phyloP scores from a whole-genome alignment of 2,797 vertebrate genomes.

The Acrossocheilus fasciatus region DNA sequence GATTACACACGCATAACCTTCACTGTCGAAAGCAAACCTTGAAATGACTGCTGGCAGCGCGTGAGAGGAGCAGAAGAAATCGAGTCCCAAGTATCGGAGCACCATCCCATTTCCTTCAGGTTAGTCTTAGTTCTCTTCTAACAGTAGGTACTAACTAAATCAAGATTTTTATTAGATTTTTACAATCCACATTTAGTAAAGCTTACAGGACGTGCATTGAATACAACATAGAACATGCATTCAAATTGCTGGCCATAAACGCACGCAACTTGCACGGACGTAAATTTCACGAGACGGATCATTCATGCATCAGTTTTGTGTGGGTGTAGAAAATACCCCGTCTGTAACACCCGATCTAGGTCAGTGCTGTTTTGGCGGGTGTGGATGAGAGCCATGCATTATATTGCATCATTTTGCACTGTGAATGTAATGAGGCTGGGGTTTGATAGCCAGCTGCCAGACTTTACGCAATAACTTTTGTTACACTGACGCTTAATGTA shows the following conservation, averaged over 20 bases:
- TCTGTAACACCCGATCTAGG: constrained; percentile 65
- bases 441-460: neutral
- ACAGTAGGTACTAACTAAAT: neutral
- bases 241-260: neutral
- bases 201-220: neutral
- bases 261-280: neutral
- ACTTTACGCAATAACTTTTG: constrained; percentile 33
- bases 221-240: neutral
- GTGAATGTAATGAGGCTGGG: neutral
- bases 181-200: neutral
- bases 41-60: constrained; percentile 77
- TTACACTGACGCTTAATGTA: neutral
- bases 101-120: constrained; percentile 63
- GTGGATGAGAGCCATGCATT: constrained; percentile 60
- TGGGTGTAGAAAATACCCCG: constrained; percentile 36
- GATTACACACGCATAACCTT: constrained; percentile 58
- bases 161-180: neutral
- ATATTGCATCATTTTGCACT: constrained; percentile 41
- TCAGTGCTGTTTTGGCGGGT: constrained; percentile 69
- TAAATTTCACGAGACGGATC: neutral
- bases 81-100: constrained; percentile 68
- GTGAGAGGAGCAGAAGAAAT: constrained; percentile 66
- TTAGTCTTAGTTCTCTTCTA: constrained; percentile 57
- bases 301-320: constrained; percentile 33
- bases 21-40: constrained; percentile 65